Base-by-base conservation (phyloP, 2,888 invertebrate species). In the Petrolisthes cinctipes region DNA sequence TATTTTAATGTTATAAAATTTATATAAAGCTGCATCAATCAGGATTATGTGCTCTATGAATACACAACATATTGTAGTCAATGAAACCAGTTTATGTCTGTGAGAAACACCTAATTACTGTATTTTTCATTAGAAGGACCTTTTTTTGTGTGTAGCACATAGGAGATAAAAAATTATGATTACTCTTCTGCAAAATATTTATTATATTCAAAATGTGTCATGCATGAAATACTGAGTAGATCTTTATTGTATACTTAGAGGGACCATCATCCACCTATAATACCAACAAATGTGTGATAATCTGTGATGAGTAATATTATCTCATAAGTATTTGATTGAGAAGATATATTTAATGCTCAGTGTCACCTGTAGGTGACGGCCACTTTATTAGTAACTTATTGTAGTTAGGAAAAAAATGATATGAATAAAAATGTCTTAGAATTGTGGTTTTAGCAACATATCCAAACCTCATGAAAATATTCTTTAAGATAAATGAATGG, bases 211-310 rank as follows among this genome's bases (percentile, higher is more conserved):
- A n/a, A n/a, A 71, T 11, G 71, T n/a, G 20, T 71, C 71, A 71
- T 71, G 71, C 17, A 2, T 71, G 20, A 17, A 71, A 71, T 17
- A 17, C 17, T 71, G 71, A 71, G 20, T 20, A 71, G 20, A 71
- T 71, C 71, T 71, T 71, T 20, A 71, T n/a, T 71, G 20, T n/a
- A 20, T 20, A 71, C 71, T 71, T 71, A 71, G 14, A 71, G 20
- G 1, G 20, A 14, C 14, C 20, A 71, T 4, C 11, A n/a, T 71
- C 6, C 20, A 71, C 14, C 71, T 71, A 71, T n/a, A 71, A 71
- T 14, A n/a, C 71, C 71, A n/a, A 71, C 71, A n/a, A 71, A 71
- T 71, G n/a, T 71, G 37, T 37, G 37, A 37, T 71, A 71, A 71
- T 71, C 71, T 71, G 20, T 71, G 20, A 1, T n/a, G 20, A n/a